Conservation (phyloP, 2,888 invertebrate species). For the Silvanus unidentatus region DNA sequence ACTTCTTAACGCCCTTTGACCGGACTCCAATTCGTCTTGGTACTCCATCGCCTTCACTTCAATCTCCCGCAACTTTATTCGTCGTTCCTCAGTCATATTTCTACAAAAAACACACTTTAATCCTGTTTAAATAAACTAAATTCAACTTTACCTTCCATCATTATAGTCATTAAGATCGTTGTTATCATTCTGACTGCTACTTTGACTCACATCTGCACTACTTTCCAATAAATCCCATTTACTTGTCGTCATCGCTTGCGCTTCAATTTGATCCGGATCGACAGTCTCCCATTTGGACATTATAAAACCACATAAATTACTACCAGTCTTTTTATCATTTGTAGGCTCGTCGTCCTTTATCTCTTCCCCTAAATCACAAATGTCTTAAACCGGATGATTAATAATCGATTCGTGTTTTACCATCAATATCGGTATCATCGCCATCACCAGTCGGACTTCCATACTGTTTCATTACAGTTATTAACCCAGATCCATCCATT, state of each 20-base stretch:
- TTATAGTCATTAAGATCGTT: conserved; percentile 42
- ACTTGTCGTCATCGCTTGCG: conserved; percentile 78
- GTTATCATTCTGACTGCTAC: conserved; percentile 40
- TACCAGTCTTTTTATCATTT: conserved; percentile 30
- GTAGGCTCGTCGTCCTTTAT: conserved; percentile 27
- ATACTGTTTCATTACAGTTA: conserved; percentile 58
- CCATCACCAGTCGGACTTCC: conserved; percentile 31
- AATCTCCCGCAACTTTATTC: conserved; percentile 78
- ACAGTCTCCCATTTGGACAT: conserved; percentile 96
- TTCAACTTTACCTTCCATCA: conserved; percentile 37
- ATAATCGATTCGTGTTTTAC: conserved; percentile 37
- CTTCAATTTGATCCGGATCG: conserved; percentile 77
- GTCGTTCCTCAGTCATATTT: conserved; percentile 62
- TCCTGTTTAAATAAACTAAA: conserved; percentile 1
- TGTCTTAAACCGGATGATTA: not conserved
- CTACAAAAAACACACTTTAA: too few species aligned
- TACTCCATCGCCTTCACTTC: conserved; percentile 93
- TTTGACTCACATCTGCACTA: conserved; percentile 42
- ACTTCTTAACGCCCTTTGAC: conserved; percentile 63
- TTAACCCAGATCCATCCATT: conserved; percentile 74
- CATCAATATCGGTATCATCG: conserved; percentile 59
- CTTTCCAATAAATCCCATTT: conserved; percentile 78
- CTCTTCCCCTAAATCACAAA: conserved; percentile 30
- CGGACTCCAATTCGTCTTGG: conserved; percentile 92
- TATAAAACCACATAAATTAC: conserved; percentile 65